Evolutionary conservation across 1,140 invertebrate genomes (phyloP), one percentile per base, ranked within the genome.

Genomic region (Pogonognathellus flavescens): DNA sequence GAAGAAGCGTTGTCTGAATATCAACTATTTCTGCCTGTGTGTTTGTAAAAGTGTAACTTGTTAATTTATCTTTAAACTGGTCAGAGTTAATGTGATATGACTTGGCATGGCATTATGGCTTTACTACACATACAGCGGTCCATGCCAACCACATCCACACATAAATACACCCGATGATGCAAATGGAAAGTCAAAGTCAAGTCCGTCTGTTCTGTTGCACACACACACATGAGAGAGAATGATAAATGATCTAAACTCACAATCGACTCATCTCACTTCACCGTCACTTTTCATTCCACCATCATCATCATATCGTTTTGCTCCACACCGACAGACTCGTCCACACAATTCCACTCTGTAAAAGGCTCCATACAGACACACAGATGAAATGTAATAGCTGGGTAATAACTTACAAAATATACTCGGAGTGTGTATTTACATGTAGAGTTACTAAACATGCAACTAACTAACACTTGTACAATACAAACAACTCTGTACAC

Each of bases 241-340:
- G 70, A 76, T 76, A 76, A 76, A 76, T 76, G 70, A 76, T 76
- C 70, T 41, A 16, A 16, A 76, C 31, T 76, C 14, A 76, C 70
- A 76, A 76, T 76, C 70, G 31, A 76, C 70, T 76, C 70, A 76
- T 76, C 70, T 76, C 70, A 76, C 70, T 49, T 76, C 41, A 31
- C 70, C 70, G 41, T 76, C 70, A 76, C 70, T 76, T 76, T 49
- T 70, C 66, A 70, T 70, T 16, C 22, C 66, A 41, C 66, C 25
- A 49, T 72, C 41, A 41, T 41, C 31, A 41, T 41, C 1, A 41
- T 41, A 41, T 41, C 31, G 31, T 41, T 41, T 41, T 41, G 31
- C 31, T 41, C 31, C 1, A 41, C 53, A 57, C 53, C 11, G 53
- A 57, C 53, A 57, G 2, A 57, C 11, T 41, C 31, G 6, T 41